Evolutionary conservation across 1,140 invertebrate genomes (phyloP), one percentile per base, ranked within the genome.

Genomic region (Panagrolaimus sp.): DNA sequence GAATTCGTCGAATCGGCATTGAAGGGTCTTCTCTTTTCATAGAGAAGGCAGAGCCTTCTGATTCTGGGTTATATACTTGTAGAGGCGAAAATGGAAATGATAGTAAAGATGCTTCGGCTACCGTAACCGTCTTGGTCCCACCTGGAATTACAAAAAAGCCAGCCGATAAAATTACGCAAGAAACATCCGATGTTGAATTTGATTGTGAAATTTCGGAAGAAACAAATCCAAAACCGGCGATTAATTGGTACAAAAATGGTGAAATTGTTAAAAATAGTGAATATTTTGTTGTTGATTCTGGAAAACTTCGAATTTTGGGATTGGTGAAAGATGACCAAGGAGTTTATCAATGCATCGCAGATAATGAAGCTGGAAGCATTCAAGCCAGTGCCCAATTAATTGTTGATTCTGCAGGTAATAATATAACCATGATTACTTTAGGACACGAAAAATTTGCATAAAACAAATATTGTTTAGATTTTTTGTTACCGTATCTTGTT

Each of bases 211-310:
- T 85, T 87, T 90, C 68, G 90, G 91, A 38, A 88, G 89, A 21
- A 73, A 93, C 92, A 0, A 88, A 89, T 72, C 93, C 94, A 0
- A 38, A 38, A 38, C 92, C 94, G 1, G 87, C 85, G 68, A 88
- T 96, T 9, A 85, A 87, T 21, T 98, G 94, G 94, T 85, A 92
- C 4, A 96, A 96, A 86, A 92, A 97, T 84, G 93, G 93, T 0
- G 91, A 95, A 80, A 84, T 88, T 1, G 90, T 96, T 65, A 90
- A 89, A 14, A 88, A 90, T 43, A 93, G 88, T 77, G 91, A 93
- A 75, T 96, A 97, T 82, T 92, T 96, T 86, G 89, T 65, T 88
- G 9, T 69, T 80, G 83, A 91, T 88, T 73, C 89, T 75, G 79
- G 86, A 78, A 71, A 84, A 72, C 85, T 85, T 32, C 69, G 75